Conservation (phyloP, 2,797 vertebrate species). For the Argya squamiceps region DNA sequence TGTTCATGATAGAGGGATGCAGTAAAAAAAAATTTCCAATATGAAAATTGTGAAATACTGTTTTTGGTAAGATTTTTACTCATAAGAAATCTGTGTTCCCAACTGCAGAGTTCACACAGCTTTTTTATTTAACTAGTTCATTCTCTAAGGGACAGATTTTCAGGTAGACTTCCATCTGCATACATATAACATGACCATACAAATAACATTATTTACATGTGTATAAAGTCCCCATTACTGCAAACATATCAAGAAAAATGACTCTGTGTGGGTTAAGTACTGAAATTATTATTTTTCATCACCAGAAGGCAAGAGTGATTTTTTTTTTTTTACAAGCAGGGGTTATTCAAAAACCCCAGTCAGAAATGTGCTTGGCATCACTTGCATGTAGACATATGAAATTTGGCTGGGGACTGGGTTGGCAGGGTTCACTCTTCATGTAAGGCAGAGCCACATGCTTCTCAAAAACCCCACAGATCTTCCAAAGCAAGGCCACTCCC, state of each 20-base stretch:
- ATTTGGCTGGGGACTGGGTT: not conserved
- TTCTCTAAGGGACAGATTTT: not conserved
- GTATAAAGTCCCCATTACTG: not conserved
- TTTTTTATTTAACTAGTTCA: not conserved
- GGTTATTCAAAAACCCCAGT: not conserved
- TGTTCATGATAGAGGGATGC: not conserved
- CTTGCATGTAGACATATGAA: accelerated
- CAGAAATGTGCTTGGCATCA: not conserved
- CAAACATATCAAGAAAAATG: not conserved
- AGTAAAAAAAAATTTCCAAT: not conserved
- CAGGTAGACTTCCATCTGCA: not conserved
- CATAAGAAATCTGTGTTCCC: not conserved
- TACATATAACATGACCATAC: not conserved
- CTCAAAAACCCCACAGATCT: not conserved
- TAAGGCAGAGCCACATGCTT: not conserved
- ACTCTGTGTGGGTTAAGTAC: not conserved
- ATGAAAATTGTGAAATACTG: not conserved
- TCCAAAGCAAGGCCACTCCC: not conserved
- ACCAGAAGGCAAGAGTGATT: not conserved
- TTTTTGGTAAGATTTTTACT: not conserved
- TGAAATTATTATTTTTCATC: not conserved
- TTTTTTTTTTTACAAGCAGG: not conserved
- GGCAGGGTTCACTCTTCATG: not conserved
- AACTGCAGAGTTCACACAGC: not conserved
- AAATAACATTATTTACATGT: not conserved